These are phyloP conservation scores for Leptogaster cylindrica DNA, from an alignment of 2,888 invertebrate species.

Conservation along the genomic window DNA sequence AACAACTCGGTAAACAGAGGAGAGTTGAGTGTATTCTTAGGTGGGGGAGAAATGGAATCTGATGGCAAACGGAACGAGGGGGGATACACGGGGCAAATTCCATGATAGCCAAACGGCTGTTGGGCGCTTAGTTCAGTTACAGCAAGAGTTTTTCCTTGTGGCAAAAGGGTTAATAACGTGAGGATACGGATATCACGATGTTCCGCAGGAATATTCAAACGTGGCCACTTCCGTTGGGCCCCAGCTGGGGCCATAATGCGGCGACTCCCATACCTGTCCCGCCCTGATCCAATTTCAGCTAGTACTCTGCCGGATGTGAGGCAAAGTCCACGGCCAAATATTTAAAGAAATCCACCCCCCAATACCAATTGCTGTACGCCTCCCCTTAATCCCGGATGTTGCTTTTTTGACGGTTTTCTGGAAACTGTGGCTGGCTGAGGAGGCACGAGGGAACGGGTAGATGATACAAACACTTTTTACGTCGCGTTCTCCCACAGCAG, in stretches of 20 bases:
- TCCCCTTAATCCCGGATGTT: slow-evolving; percentile 28
- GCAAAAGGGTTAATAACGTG: slow-evolving; percentile 33
- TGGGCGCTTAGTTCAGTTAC: not conserved
- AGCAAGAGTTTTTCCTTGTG: not conserved
- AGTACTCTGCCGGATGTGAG: slow-evolving; percentile 2
- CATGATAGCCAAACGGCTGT: too few relatives aligned
- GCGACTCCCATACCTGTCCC: not conserved
- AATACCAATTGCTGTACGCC: too few relatives aligned
- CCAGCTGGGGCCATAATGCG: not conserved
- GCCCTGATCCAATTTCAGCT: slow-evolving; percentile 15
- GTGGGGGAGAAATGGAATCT: not conserved
- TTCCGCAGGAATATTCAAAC: slow-evolving; percentile 5
- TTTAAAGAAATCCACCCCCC: slow-evolving; percentile 17
- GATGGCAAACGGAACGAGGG: not conserved
- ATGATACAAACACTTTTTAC: slow-evolving; percentile 19
- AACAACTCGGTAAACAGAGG: too few relatives aligned
- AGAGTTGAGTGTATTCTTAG: too few relatives aligned
- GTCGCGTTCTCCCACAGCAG: not conserved
- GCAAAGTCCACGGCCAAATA: slow-evolving; percentile 2
- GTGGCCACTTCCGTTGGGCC: not conserved
- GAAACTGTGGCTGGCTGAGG: too few relatives aligned
- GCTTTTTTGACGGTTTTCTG: slow-evolving; percentile 24
- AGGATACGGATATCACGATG: not conserved
- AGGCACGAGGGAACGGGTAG: not conserved
- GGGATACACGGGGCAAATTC: not conserved